A percentile compares a stretch with the other conserved stretches of the same genome.
Conservation (phyloP, 2,888 invertebrate genomes). For the Microdon myrmicae region DNA sequence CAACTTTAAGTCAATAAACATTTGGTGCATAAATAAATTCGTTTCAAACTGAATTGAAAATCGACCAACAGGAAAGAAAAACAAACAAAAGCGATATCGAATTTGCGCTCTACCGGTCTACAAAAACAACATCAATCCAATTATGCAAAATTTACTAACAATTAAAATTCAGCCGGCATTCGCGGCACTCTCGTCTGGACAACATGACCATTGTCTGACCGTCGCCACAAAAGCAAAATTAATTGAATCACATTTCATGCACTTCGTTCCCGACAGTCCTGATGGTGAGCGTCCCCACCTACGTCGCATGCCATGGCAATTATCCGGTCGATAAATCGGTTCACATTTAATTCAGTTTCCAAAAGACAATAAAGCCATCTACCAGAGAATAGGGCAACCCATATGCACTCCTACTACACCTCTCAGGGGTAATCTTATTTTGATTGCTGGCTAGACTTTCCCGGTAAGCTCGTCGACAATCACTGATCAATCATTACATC, state of each 20-base stretch:
- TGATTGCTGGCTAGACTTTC: conserved; percentile 27
- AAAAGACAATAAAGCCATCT: conserved; percentile 36
- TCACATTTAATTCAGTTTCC: conserved; percentile 46
- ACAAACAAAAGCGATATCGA: too few relatives aligned
- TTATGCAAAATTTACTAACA: conserved; percentile 44
- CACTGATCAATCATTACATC: conserved; percentile 37
- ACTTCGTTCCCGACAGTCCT: too few relatives aligned
- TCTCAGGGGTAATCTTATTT: conserved; percentile 26
- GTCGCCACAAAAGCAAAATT: conserved; percentile 40
- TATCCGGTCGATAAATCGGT: conserved; percentile 40
- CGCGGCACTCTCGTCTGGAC: conserved; percentile 20
- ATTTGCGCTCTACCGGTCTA: too few relatives aligned
- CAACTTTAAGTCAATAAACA: too few relatives aligned
- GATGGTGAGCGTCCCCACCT: neutral
- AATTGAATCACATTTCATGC: conserved; percentile 41
- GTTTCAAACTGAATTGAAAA: too few relatives aligned
- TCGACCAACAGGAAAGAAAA: too few relatives aligned
- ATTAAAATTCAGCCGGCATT: conserved; percentile 37
- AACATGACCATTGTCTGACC: conserved; percentile 25
- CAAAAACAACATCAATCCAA: conserved; percentile 33
- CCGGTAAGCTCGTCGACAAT: neutral
- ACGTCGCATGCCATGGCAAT: conserved; percentile 3
- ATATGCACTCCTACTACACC: conserved; percentile 33
- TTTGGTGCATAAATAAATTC: too few relatives aligned
- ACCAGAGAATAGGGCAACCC: conserved; percentile 20